phyloP scores from a whole-genome alignment of 2,888 invertebrate genomes.

The Drepanosiphum platanoidis region DNA sequence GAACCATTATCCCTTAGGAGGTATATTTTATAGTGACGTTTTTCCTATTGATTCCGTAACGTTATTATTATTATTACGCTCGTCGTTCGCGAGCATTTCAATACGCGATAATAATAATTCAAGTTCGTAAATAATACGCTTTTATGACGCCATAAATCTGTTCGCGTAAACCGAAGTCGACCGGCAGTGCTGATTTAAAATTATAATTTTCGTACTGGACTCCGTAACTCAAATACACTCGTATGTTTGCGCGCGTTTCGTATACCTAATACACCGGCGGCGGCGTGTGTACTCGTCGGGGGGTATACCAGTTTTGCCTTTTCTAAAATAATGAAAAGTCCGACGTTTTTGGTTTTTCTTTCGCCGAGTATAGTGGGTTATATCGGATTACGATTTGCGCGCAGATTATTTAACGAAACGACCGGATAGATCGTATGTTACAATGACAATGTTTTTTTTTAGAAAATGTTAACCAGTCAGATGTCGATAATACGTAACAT shows the following conservation, averaged over 20 bases:
- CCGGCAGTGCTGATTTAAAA: background rate
- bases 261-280: background rate
- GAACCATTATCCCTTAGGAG: background rate
- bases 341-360: background rate
- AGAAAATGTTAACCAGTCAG: no score
- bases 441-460: no score
- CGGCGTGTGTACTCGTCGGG: background rate
- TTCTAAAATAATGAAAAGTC: background rate
- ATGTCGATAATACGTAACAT: no score
- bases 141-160: background rate
- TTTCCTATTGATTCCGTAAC: background rate
- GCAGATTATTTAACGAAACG: no score
- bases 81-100: background rate
- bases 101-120: background rate
- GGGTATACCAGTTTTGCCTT: background rate
- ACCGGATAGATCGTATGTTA: no score
- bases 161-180: background rate
- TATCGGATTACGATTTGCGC: no score
- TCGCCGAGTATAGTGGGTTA: no score
- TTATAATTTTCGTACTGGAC: background rate
- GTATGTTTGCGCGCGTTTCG: background rate
- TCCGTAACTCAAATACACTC: background rate
- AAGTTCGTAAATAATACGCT: background rate
- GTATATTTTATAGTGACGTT: background rate
- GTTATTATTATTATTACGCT: background rate